Evolutionary conservation across 2,888 invertebrate genomes (phyloP).

Genomic region (Noctua fimbriata): DNA sequence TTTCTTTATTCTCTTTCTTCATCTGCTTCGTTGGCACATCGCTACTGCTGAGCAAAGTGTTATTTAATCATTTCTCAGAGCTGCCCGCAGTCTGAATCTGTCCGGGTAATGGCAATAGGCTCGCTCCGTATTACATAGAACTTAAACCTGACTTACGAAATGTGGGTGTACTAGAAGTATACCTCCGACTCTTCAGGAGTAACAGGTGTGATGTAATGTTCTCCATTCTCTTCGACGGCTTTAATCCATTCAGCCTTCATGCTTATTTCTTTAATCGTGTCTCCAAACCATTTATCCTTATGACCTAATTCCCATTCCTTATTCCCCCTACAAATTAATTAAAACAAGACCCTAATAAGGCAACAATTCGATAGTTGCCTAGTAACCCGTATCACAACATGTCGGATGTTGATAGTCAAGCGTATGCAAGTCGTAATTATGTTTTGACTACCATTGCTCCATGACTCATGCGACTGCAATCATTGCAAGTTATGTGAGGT

Average conservation of each 20-base stretch:
- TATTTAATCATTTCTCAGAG: not conserved
- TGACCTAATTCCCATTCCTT: conserved; percentile 10
- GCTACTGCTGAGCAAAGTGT: not conserved
- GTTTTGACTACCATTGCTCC: conserved; percentile 15
- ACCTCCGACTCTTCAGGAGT: not conserved
- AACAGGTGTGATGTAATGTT: not conserved
- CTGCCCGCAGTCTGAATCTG: too few species aligned
- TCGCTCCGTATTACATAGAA: not conserved
- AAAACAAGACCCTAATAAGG: conserved; percentile 36
- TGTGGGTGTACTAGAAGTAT: not conserved
- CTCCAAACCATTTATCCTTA: not conserved
- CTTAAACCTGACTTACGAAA: not conserved
- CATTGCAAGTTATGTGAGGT: conserved; percentile 25
- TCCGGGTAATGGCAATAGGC: not conserved
- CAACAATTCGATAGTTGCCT: conserved; percentile 67
- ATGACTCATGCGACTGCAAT: conserved; percentile 23
- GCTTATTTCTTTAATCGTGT: conserved; percentile 21
- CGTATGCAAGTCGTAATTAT: conserved; percentile 31
- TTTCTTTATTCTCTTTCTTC: not conserved
- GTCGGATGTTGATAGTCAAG: conserved; percentile 20
- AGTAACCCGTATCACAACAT: conserved; percentile 60
- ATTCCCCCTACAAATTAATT: conserved; percentile 36
- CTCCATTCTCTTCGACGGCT: not conserved
- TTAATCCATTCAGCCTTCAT: not conserved
- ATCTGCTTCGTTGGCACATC: not conserved